A percentile compares a stretch with the other conserved stretches of the same genome.
These are phyloP conservation scores for Apodemus sylvaticus DNA, from an alignment of 2,113 vertebrate genomes.

Conservation along the genomic window DNA sequence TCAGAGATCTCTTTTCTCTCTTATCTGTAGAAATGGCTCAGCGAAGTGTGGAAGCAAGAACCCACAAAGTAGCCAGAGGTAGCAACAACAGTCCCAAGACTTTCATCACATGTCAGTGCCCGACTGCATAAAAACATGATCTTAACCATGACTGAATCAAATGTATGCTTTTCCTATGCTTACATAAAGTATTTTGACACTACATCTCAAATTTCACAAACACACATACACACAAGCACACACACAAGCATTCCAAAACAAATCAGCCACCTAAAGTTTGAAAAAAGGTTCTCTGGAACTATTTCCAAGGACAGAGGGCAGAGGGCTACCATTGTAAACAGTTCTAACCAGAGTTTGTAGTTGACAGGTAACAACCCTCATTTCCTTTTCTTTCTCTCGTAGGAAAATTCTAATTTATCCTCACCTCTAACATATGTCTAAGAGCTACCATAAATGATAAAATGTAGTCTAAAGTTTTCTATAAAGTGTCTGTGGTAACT, in stretches of 20 bases:
- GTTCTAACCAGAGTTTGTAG: neutral
- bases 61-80: too few relatives aligned
- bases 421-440: slow-evolving; percentile 32
- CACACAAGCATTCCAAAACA: neutral
- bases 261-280: neutral
- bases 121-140: neutral
- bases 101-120: slow-evolving; percentile 19
- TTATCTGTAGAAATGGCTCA: too few relatives aligned
- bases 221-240: neutral
- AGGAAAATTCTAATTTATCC: slow-evolving; percentile 26
- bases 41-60: too few relatives aligned
- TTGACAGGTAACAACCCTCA: neutral
- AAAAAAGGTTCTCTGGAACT: neutral
- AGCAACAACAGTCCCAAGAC: neutral
- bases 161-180: neutral
- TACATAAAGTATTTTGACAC: neutral
- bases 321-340: neutral
- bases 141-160: neutral
- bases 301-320: neutral
- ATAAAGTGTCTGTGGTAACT: neutral
- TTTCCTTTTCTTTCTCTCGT: neutral
- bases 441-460: neutral
- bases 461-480: slow-evolving; percentile 38
- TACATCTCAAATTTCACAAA: neutral
- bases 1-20: too few relatives aligned